Percentiles rank a stretch among this genome's conserved stretches.
Conservation (phyloP, 2,888 invertebrate genomes). For the Thereva nobilitata region DNA sequence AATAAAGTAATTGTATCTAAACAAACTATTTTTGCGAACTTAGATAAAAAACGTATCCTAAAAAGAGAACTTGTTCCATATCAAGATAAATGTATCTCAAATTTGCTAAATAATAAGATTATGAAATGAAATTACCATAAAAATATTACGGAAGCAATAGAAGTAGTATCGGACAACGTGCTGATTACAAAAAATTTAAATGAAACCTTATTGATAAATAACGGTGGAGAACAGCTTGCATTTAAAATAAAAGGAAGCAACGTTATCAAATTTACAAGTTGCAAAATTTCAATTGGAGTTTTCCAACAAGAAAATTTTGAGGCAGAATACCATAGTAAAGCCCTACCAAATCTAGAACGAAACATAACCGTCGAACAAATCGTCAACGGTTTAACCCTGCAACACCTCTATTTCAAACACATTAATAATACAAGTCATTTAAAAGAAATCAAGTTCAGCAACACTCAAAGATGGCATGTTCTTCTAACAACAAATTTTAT, state of each 20-base stretch:
- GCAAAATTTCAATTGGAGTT: conserved; percentile 24
- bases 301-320: conserved; percentile 3
- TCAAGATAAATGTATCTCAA: conserved; percentile 23
- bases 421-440: conserved; percentile 13
- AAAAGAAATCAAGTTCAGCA: conserved; percentile 4
- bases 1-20: no score
- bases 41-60: conserved; percentile 15
- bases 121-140: conserved; percentile 20
- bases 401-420: conserved; percentile 8
- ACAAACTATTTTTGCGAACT: no score
- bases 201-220: conserved; percentile 1
- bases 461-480: conserved; percentile 7
- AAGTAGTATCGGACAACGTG: conserved; percentile 1
- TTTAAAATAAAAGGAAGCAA: conserved; percentile 21
- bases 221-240: conserved; percentile 8
- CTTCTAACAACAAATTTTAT: conserved; percentile 10
- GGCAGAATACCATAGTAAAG: neutral
- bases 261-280: conserved; percentile 16
- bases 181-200: conserved; percentile 19
- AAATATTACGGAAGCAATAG: conserved; percentile 18
- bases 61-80: conserved; percentile 14
- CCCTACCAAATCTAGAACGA: conserved; percentile 5
- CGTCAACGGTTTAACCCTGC: neutral
- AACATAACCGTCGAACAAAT: conserved; percentile 13
- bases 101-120: conserved; percentile 9